A percentile compares a stretch with the other conserved stretches of the same genome.
These are phyloP conservation scores for Tinea pellionella DNA, from an alignment of 2,888 invertebrate species.

Conservation along the genomic window DNA sequence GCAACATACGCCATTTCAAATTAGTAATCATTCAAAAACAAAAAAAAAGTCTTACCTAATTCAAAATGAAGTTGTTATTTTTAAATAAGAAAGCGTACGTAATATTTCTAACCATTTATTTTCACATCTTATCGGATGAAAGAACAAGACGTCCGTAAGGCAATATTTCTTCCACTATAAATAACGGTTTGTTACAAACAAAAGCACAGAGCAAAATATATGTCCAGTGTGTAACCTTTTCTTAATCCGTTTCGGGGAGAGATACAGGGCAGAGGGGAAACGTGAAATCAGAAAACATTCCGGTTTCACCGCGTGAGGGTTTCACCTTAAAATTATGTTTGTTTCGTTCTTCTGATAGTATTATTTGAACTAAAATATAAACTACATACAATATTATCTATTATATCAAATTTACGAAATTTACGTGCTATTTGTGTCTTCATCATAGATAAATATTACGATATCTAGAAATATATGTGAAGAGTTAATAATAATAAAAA, in stretches of 20 bases:
- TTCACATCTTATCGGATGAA: conserved; percentile 1
- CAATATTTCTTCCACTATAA: conserved; percentile 5
- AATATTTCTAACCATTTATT: conserved; percentile 1
- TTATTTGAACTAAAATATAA: too few relatives aligned
- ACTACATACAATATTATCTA: too few relatives aligned
- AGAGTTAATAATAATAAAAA: too few relatives aligned
- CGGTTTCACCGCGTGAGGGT: not conserved
- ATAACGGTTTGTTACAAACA: conserved; percentile 1
- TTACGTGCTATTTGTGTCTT: too few relatives aligned
- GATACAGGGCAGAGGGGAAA: conserved; percentile 27
- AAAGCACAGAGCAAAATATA: not conserved
- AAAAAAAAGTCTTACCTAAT: too few relatives aligned
- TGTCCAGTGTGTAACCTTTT: conserved; percentile 10
- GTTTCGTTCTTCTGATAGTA: too few relatives aligned
- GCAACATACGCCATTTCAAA: too few relatives aligned
- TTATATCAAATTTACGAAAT: too few relatives aligned
- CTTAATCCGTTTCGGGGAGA: conserved; percentile 11
- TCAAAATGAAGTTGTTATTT: not conserved
- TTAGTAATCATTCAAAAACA: too few relatives aligned
- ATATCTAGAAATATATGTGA: too few relatives aligned
- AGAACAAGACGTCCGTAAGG: conserved; percentile 6
- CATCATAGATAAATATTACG: too few relatives aligned
- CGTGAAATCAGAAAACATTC: conserved; percentile 58
- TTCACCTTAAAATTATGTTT: not conserved
- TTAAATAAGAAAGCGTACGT: not conserved